Evolutionary conservation across 2,797 vertebrate genomes (phyloP), one percentile per base, ranked within the genome.

Genomic region (Otolemur crassicaudatus): DNA sequence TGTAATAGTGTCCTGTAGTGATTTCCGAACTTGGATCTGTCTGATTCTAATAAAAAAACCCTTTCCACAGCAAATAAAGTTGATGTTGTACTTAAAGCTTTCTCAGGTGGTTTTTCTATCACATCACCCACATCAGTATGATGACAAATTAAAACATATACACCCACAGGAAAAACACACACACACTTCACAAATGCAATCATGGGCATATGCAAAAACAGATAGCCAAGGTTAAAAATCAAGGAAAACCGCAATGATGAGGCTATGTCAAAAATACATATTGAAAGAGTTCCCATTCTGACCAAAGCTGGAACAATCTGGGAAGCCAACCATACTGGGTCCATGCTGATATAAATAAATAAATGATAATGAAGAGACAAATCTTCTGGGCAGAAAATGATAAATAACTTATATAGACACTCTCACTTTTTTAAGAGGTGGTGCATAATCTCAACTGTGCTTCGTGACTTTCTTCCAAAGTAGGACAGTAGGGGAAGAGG

Each of bases 21-120:
- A 67, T 84, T 97, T 87, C 94, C 27, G 93, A 87, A 70, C 22
- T 6, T 29, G 65, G 27, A 12, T 75, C 29, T 94, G 12, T 70
- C 34, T 19, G 13, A 80, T 65, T 76, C 37, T 67, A 93, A 76
- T n/a, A 53, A 75, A 92, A 95, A 9, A 40, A 5, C 1, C 17
- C 17, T 63, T 79, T 73, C 8, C 9, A 37, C 23, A 75, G 75
- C n/a, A 96, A 61, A 88, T 49, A 81, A 91, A 81, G 13, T 53
- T 31, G 31, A 43, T 43, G 19, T 72, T 70, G 84, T 89, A 40
- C 37, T 84, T 67, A 16, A n/a, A 61, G 40, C 0, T 83, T 43
- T 69, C 46, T 82, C 53, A 40, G 13, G 58, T 40, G 27, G 37
- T 60, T 92, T 67, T 22, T 60, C 67, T 82, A 87, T 90, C 34